Base-by-base conservation (phyloP, 2,888 invertebrate genomes). In the Scrobipalpa costella region DNA sequence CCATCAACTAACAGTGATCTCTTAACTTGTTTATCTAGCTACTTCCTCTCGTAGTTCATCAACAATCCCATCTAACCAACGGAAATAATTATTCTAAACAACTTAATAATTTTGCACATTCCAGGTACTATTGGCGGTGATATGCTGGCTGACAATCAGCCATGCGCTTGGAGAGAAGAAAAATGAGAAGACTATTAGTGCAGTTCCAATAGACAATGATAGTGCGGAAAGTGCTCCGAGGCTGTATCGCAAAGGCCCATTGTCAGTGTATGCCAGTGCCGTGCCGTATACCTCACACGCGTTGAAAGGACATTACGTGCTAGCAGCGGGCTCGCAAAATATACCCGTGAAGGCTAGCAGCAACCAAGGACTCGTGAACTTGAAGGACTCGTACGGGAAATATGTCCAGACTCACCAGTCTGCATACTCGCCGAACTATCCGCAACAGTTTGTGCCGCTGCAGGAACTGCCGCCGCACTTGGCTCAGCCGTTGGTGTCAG, bases 361-460 rank as follows among this genome's bases (percentile, higher is more conserved):
- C 78, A 19, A 83, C 83, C 63, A 80, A 79, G 21, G 83, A 78
- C 67, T 73, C 65, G 86, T 79, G 69, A 89, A 89, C 67, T 73
- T 90, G 65, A 87, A 80, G 69, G 91, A 91, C 69, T 91, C 91
- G 0, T 91, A 91, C 66, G 91, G 91, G 27, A 89, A 91, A 68
- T 90, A 83, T 67, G 79, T 84, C 36, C 81, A 78, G 63, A 71
- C 80, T 0, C 86, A 86, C 63, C 67, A 79, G 17, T 65, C 84
- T 2, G 75, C 85, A 0, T 90, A 88, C 64, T 86, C 81, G 67
- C 72, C 81, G 19, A 79, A 80, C 5, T 80, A 83, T 63, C 88
- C 90, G 8, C 90, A 89, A 67, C 86, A 90, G 68, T 91, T 77
- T 69, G 80, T 90, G 61, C 80, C 83, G 63, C 76, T 90, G 19